Evolutionary conservation across 2,113 vertebrate species (phyloP).

Genomic region (Melospiza georgiana): DNA sequence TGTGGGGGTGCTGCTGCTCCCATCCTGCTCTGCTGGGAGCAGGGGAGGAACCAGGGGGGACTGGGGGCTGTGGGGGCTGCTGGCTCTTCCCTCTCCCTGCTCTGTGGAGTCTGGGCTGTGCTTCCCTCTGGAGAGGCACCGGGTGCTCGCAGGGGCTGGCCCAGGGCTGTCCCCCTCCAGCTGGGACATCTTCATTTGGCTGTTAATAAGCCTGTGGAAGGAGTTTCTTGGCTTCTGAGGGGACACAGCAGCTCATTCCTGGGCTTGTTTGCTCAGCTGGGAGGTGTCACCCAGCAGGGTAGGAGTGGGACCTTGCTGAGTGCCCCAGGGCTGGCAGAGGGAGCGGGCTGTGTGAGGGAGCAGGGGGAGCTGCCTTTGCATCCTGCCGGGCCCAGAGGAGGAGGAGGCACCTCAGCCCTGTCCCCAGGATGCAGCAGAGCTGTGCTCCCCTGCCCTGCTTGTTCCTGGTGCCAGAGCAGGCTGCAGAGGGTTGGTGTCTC

Average conservation of each 20-base stretch:
- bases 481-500: neutral
- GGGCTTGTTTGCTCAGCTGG: neutral
- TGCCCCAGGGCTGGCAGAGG: neutral
- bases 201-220: neutral
- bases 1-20: neutral
- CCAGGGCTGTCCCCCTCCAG: neutral
- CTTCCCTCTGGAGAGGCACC: neutral
- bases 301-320: neutral
- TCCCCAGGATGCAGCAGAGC: neutral
- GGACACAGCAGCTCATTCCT: neutral
- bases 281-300: neutral
- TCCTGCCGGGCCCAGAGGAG: neutral
- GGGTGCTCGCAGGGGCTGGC: neutral
- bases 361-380: neutral
- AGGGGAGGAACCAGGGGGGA: neutral
- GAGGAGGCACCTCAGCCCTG: fast-evolving
- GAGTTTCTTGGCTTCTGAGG: neutral
- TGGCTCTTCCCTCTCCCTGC: neutral
- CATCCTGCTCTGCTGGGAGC: fast-evolving
- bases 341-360: fast-evolving
- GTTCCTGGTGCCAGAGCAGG: neutral
- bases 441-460: neutral
- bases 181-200: neutral
- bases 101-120: neutral
- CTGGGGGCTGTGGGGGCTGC: neutral